These are phyloP conservation scores for Polietes domitor DNA, from an alignment of 2,888 invertebrate species.

Conservation along the genomic window DNA sequence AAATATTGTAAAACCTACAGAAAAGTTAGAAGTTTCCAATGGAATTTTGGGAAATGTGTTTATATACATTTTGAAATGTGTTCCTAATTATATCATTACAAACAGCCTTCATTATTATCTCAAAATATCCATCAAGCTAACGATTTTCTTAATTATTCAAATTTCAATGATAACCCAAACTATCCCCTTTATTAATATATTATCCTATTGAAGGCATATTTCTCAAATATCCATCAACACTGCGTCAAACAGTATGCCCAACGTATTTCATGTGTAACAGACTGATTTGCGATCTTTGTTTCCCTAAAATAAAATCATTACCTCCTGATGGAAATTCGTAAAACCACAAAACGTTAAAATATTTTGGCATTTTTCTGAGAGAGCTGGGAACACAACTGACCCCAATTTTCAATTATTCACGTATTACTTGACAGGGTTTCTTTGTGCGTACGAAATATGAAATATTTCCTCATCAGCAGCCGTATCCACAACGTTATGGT, in stretches of 20 bases:
- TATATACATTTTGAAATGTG: too few species aligned
- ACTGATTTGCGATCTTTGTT: constrained; percentile 38
- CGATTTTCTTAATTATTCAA: too few species aligned
- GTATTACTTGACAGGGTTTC: constrained; percentile 74
- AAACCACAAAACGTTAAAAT: constrained; percentile 31
- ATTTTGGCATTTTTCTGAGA: constrained; percentile 13
- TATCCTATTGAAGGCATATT: not conserved
- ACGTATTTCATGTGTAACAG: constrained; percentile 60
- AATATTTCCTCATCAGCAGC: constrained; percentile 13
- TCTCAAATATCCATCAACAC: not conserved
- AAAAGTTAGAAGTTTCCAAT: too few species aligned
- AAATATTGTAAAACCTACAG: too few species aligned
- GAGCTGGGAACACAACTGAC: constrained; percentile 70
- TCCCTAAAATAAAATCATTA: too few species aligned
- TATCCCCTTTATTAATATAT: constrained; percentile 1
- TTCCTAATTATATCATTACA: too few species aligned
- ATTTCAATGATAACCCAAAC: not conserved
- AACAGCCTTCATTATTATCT: too few species aligned
- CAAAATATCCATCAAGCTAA: too few species aligned
- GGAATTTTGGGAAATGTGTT: too few species aligned
- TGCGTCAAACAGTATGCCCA: not conserved
- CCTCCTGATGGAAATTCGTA: constrained; percentile 25
- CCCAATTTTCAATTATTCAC: constrained; percentile 79
- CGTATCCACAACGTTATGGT: not conserved
- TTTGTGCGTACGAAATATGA: constrained; percentile 3